phyloP scores from a whole-genome alignment of 2,113 vertebrate genomes.

The Glaucomys volans region DNA sequence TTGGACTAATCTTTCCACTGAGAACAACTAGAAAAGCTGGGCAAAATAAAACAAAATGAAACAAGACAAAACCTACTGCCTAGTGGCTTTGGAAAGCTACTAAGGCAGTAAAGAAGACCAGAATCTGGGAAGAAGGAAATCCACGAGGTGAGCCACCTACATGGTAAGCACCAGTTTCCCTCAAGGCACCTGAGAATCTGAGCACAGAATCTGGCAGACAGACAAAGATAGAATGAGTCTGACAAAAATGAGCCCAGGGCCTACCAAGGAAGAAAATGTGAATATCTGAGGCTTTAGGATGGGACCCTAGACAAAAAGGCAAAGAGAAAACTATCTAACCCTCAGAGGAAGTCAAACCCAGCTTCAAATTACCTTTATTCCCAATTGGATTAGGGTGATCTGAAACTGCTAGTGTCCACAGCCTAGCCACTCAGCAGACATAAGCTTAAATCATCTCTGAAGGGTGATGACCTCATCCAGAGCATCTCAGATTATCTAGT shows the following conservation, averaged over 20 bases:
- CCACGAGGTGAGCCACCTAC: background rate
- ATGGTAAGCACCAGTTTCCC: background rate
- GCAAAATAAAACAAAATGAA: background rate
- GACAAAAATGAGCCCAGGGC: background rate
- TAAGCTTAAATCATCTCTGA: slow-evolving; percentile 9
- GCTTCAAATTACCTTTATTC: slow-evolving; percentile 8
- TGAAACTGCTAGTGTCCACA: background rate
- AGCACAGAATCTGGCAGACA: background rate
- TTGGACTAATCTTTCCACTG: background rate
- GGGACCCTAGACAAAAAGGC: background rate
- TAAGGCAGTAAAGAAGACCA: background rate
- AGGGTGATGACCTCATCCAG: background rate
- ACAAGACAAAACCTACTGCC: background rate
- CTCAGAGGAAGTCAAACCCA: background rate
- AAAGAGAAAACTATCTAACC: slow-evolving; percentile 30
- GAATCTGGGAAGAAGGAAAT: background rate
- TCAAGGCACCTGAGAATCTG: background rate
- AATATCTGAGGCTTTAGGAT: background rate
- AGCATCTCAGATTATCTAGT: background rate
- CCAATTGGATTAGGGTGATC: background rate
- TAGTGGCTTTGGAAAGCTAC: background rate
- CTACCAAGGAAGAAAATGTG: background rate
- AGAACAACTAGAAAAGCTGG: background rate
- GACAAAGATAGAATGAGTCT: background rate
- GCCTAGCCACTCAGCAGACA: background rate